A percentile compares a stretch with the other conserved stretches of the same genome.
These are phyloP conservation scores for Ophraella communa DNA, from an alignment of 2,888 invertebrate species.

Conservation along the genomic window DNA sequence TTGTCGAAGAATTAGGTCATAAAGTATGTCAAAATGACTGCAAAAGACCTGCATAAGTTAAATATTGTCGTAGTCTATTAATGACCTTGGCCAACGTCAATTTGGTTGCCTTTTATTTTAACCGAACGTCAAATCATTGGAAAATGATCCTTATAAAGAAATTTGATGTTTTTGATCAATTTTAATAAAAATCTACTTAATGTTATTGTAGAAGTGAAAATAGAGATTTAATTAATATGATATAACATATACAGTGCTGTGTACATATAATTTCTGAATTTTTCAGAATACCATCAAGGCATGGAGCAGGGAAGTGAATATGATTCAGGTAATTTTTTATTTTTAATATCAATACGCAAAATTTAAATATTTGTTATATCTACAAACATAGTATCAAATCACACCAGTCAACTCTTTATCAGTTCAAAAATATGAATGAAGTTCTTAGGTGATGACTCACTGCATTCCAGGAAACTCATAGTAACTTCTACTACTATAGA, in stretches of 20 bases:
- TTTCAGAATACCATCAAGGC: slow-evolving; percentile 80
- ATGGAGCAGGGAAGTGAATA: slow-evolving; percentile 84
- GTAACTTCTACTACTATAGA: slow-evolving; percentile 52
- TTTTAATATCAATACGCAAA: not conserved
- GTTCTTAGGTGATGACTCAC: slow-evolving; percentile 49
- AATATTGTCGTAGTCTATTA: slow-evolving; percentile 57
- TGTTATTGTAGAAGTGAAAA: not conserved
- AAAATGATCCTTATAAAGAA: slow-evolving; percentile 45
- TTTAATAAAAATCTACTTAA: slow-evolving; percentile 35
- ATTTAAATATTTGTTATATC: too few relatives aligned
- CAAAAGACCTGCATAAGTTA: slow-evolving; percentile 49
- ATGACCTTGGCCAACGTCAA: slow-evolving; percentile 60
- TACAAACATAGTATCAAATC: not conserved
- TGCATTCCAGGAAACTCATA: slow-evolving; percentile 48
- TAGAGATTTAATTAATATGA: not conserved
- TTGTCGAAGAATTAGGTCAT: slow-evolving; percentile 28
- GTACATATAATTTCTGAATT: slow-evolving; percentile 24
- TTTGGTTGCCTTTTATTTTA: slow-evolving; percentile 55
- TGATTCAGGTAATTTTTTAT: slow-evolving; percentile 71
- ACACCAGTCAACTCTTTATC: slow-evolving; percentile 22
- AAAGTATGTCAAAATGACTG: slow-evolving; percentile 43
- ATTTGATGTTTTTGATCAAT: slow-evolving; percentile 48
- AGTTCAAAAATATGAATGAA: slow-evolving; percentile 46
- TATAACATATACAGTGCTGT: not conserved
- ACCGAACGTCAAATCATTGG: slow-evolving; percentile 45